Evolutionary conservation across 2,113 vertebrate genomes (phyloP), one percentile per base, ranked within the genome.

Genomic region (Prolemur simus): DNA sequence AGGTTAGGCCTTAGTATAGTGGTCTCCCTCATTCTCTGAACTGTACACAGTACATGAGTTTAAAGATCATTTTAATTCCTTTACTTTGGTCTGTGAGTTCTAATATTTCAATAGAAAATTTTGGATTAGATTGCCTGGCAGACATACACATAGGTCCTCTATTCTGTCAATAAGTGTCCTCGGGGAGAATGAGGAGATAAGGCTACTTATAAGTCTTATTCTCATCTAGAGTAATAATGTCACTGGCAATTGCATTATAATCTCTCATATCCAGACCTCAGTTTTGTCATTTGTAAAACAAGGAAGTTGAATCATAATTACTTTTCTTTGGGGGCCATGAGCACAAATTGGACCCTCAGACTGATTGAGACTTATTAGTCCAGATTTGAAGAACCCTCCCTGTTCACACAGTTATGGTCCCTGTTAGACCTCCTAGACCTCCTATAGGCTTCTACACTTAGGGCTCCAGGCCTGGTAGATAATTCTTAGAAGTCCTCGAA

Each of bases 1-100:
- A 96, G 93, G 94, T 98, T 98, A 98, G 91, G 94, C 83, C 96
- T 91, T 66, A 89, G 94, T 69, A 77, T 91, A 97, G 97, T 95
- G 95, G 89, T 71, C 96, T 94, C 78, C 68, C 89, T 97, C 95
- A 95, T 97, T 95, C 92, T 54, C 95, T 96, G 91, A 97, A 93
- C 83, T 95, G 49, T 76, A 91, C 8, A 73, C 69, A 94, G 81
- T 94, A 97, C 94, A 63, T 45, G 96, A 93, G 60, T 96, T 97
- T 96, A 63, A 25, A 34, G 23, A 81, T 73, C 83, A 52, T 96
- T 87, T 47, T 71, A 68, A 86, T 89, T 81, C 29, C 39, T 92
- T 94, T 58, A 91, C 25, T 92, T 74, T 90, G 32, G n/a, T 49
- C 37, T 37, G 83, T 37, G 54, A 96, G 63, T 66, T 63, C 0